phyloP scores from a whole-genome alignment of 2,888 invertebrate genomes.

The Ichneumoninae sp. region DNA sequence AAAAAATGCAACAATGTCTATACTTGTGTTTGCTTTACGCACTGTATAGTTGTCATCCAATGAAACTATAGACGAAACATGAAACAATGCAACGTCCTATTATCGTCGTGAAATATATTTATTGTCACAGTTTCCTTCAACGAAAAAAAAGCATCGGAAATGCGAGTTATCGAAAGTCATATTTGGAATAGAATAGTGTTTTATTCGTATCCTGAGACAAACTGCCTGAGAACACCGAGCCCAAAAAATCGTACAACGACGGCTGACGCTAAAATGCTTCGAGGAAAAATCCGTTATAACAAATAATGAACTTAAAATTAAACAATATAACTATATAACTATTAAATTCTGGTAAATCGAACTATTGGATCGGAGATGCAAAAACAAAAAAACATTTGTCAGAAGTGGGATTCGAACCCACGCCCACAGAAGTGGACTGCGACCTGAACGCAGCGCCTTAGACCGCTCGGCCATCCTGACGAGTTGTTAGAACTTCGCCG shows the following conservation, averaged over 20 bases:
- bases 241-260: too few species aligned
- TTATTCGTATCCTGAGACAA: too few species aligned
- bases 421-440: constrained; percentile 84
- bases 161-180: not conserved
- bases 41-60: not conserved
- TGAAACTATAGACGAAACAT: not conserved
- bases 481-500: not conserved
- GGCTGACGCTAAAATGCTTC: too few species aligned
- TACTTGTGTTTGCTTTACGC: not conserved
- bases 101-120: not conserved
- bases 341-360: not conserved
- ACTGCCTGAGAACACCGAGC: too few species aligned
- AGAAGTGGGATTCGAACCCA: constrained; percentile 84
- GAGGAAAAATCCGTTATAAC: too few species aligned
- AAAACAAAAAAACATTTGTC: constrained; percentile 76
- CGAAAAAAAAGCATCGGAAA: not conserved
- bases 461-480: constrained; percentile 88
- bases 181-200: too few species aligned
- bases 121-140: not conserved
- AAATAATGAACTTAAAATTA: too few species aligned
- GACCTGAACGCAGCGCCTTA: constrained; percentile 85
- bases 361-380: too few species aligned
- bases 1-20: not conserved
- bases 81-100: not conserved
- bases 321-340: too few species aligned